A percentile compares a stretch with the other conserved stretches of the same genome.
Conservation (phyloP, 2,888 invertebrate species). For the Tipula unca region DNA sequence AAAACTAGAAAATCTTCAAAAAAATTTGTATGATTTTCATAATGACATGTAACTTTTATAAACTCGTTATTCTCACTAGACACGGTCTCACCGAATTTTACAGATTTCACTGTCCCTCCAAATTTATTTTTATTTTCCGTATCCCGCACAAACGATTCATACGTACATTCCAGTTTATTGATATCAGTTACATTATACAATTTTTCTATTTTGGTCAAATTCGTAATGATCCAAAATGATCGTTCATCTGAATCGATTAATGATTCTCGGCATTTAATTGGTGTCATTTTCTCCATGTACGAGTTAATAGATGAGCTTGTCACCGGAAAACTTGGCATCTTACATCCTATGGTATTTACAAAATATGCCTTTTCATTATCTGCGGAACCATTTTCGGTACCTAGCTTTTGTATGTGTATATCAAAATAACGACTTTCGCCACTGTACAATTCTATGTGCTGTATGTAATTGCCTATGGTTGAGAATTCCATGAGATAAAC, state of each 20-base stretch:
- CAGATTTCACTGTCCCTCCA: constrained; percentile 22
- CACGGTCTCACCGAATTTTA: constrained; percentile 29
- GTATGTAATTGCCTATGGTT: neutral
- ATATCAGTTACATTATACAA: constrained; percentile 33
- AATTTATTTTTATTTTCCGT: constrained; percentile 32
- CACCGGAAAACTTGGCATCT: constrained; percentile 39
- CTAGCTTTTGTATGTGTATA: neutral
- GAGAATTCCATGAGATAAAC: constrained; percentile 17
- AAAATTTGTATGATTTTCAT: constrained; percentile 41
- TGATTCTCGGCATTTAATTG: constrained; percentile 32
- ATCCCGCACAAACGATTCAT: constrained; percentile 32
- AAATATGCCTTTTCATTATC: constrained; percentile 31
- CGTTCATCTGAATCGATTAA: constrained; percentile 31
- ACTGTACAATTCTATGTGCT: neutral
- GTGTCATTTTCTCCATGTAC: constrained; percentile 33
- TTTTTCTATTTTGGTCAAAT: constrained; percentile 30
- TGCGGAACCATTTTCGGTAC: neutral
- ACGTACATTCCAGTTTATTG: constrained; percentile 32
- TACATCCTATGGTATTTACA: constrained; percentile 39
- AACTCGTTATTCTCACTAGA: constrained; percentile 53
- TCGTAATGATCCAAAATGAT: constrained; percentile 32
- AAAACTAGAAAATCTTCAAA: constrained; percentile 64
- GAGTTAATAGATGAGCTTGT: constrained; percentile 35
- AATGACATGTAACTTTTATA: constrained; percentile 55
- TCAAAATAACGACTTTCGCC: neutral